Conservation (phyloP, 2,113 vertebrate genomes). For the Silurus meridionalis region DNA sequence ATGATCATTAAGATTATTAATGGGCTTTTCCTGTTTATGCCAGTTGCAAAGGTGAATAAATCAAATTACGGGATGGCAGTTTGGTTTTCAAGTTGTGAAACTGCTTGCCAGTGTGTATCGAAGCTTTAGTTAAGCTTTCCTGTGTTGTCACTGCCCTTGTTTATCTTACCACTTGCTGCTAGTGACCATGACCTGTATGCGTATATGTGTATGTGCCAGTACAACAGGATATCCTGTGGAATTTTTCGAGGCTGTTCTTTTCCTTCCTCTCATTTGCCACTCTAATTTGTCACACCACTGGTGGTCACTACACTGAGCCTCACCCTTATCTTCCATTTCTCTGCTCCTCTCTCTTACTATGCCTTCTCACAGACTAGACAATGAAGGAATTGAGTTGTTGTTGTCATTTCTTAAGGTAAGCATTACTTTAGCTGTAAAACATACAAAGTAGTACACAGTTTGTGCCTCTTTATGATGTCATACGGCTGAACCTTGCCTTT, state of each 20-base stretch:
- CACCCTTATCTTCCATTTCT: conserved; percentile 18
- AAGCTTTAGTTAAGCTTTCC: neutral
- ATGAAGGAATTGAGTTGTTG: conserved; percentile 95
- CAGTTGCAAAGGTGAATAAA: neutral
- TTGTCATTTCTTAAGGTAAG: conserved; percentile 90
- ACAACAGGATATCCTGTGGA: conserved; percentile 72
- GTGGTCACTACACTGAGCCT: conserved; percentile 32
- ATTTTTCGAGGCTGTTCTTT: conserved; percentile 62
- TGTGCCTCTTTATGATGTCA: neutral
- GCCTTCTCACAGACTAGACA: conserved; percentile 80
- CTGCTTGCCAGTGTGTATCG: neutral
- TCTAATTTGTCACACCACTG: conserved; percentile 49
- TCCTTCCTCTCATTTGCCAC: conserved; percentile 65
- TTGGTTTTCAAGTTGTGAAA: neutral
- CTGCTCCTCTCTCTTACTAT: conserved; percentile 57
- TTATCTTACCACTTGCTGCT: conserved; percentile 38
- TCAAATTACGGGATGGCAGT: neutral
- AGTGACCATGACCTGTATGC: conserved; percentile 45
- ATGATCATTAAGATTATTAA: neutral
- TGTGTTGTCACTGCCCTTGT: conserved; percentile 11
- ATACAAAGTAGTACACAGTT: neutral
- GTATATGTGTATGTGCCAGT: conserved; percentile 33
- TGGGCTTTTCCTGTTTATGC: neutral
- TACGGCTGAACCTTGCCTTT: neutral
- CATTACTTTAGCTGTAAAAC: neutral